Evolutionary conservation across 2,888 invertebrate genomes (phyloP).

Genomic region (Monopis laevigella): DNA sequence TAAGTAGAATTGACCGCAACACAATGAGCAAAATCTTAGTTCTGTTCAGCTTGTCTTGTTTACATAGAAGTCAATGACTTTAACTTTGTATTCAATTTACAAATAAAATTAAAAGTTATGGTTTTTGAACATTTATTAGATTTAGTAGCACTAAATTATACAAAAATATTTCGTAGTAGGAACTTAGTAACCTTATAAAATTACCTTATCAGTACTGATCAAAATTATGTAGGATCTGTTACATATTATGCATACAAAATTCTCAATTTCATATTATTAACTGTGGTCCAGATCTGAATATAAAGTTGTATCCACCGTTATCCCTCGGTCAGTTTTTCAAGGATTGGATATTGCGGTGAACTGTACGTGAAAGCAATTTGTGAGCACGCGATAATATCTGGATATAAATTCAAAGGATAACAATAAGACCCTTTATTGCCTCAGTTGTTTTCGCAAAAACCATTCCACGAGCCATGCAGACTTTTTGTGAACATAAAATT

Average conservation of each 20-base stretch:
- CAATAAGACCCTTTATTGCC: constrained; percentile 63
- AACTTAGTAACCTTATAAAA: too few relatives aligned
- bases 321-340: constrained; percentile 46
- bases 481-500: constrained; percentile 52
- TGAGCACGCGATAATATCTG: constrained; percentile 57
- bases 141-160: too few relatives aligned
- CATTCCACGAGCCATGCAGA: constrained; percentile 46
- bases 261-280: constrained; percentile 11
- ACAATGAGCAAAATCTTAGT: too few relatives aligned
- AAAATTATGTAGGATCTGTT: background rate
- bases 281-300: constrained; percentile 7
- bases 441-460: constrained; percentile 61
- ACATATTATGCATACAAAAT: constrained; percentile 7
- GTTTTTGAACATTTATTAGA: too few relatives aligned
- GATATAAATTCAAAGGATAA: constrained; percentile 66
- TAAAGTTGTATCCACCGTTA: constrained; percentile 22
- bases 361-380: constrained; percentile 56
- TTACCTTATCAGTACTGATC: too few relatives aligned
- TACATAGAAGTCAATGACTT: too few relatives aligned
- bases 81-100: too few relatives aligned
- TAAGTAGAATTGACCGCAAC: too few relatives aligned
- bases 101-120: too few relatives aligned
- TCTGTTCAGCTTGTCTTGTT: too few relatives aligned
- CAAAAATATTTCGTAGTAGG: too few relatives aligned
- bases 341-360: constrained; percentile 43